Evolutionary conservation across 2,113 vertebrate species (phyloP), one percentile per base, ranked within the genome.

Genomic region (Argyrosomus japonicus): DNA sequence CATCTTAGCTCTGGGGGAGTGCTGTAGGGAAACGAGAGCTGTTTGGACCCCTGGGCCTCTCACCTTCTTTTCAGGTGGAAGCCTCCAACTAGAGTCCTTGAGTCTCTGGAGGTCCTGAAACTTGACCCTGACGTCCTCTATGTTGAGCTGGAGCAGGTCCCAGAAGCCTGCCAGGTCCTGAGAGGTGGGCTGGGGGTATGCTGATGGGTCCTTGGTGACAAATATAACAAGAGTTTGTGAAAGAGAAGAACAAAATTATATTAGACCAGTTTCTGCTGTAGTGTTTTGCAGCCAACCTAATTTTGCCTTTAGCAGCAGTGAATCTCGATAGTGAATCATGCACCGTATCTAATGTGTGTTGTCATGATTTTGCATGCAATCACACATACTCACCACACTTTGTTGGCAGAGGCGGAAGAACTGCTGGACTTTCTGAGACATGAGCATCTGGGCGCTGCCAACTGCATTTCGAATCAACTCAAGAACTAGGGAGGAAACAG

Each of bases 341-440:
- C 17, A 62, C 68, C 61, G 36, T 77, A 17, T 36, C 45, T 68
- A 62, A 79, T 77, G 54, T 64, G 56, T 75, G 51, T 19, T 84
- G 87, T 77, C 70, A 64, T 79, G 71, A 71, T 56, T 68, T 77
- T 36, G 36, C 64, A 79, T 58, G 48, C 72, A 68, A 54, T 77
- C 67, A 48, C 45, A 68, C 21, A 73, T 15, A 87, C 92, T 97
- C 91, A 99, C 98, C 97, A 99, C 96, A 93, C 97, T 99, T 94
- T 99, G 98, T 92, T 99, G 98, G 93, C 98, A 99, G 87, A 99
- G 97, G 75, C 97, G 96, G 93, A 99, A 99, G 91, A 99, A 99
- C 95, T 99, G 98, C 93, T 99, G 98, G 78, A 99, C 97, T 87
- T 99, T 99, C 94, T 99, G 98, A 89, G 97, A 98, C 97, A 99